Percentiles rank a stretch among this genome's conserved stretches.
phyloP scores from a whole-genome alignment of 2,113 vertebrate genomes.

The cattle (Bos taurus) region DNA sequence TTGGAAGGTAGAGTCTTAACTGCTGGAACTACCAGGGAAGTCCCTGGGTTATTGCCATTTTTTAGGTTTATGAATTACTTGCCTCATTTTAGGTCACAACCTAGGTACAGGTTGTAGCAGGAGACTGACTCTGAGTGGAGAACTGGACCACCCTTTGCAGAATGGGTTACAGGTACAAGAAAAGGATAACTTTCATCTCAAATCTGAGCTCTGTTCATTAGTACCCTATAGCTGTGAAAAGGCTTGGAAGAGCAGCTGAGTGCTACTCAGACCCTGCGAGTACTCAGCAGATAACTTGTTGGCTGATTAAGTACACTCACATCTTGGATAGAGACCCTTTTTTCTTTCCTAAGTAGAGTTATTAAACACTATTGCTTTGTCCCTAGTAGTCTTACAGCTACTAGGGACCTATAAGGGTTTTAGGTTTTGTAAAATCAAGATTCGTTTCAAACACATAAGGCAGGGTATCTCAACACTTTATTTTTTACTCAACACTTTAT shows the following conservation, averaged over 20 bases:
- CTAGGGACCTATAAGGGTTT: neutral
- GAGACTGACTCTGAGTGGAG: neutral
- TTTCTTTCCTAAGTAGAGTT: neutral
- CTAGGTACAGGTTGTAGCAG: neutral
- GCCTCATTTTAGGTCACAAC: neutral
- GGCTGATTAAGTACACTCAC: neutral
- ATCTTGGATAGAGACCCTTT: neutral
- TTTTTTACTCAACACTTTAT: neutral
- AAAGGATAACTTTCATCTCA: neutral
- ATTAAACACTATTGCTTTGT: constrained; percentile 19
- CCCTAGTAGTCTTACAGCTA: neutral
- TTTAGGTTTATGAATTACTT: neutral
- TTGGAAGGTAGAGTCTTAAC: neutral
- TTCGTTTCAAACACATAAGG: neutral
- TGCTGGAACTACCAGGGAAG: neutral
- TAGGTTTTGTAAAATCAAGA: neutral
- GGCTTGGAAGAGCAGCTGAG: neutral
- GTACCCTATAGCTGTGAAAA: neutral
- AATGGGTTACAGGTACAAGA: neutral
- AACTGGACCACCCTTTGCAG: neutral
- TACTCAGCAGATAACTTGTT: neutral
- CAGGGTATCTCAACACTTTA: neutral
- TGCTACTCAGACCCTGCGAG: neutral
- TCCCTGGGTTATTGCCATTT: neutral
- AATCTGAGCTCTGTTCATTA: neutral